Percentiles rank a stretch among this genome's conserved stretches.
Conservation (phyloP, 2,888 invertebrate genomes). For the Oligia fasciuncula region DNA sequence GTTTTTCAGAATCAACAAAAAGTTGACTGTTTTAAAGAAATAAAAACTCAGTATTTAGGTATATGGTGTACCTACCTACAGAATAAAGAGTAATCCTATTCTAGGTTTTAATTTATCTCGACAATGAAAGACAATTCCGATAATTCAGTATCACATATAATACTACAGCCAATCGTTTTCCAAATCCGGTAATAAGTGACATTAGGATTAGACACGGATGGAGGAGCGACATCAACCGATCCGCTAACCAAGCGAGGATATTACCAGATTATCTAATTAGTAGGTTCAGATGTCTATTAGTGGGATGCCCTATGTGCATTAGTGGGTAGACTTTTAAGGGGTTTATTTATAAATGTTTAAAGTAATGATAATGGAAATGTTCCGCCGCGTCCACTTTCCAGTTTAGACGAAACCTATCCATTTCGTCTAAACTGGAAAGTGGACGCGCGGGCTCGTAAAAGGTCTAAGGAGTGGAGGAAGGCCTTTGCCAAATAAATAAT, state of each 20-base stretch:
- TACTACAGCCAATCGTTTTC: background rate
- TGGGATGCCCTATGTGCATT: background rate
- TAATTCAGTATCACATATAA: background rate
- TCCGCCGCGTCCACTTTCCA: too few species aligned
- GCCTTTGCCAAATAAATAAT: too few species aligned
- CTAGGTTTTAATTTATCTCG: background rate
- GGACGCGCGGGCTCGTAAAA: too few species aligned
- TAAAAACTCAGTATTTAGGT: background rate
- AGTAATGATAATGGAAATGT: too few species aligned
- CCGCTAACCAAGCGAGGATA: conserved; percentile 26
- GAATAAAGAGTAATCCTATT: too few species aligned
- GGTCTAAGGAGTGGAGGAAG: too few species aligned
- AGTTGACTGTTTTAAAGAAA: background rate
- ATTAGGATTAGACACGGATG: conserved; percentile 27
- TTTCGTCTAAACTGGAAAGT: too few species aligned
- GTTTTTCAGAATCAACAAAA: background rate
- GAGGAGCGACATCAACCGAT: conserved; percentile 13
- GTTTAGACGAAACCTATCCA: too few species aligned
- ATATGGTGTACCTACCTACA: too few species aligned
- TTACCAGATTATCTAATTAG: conserved; percentile 25
- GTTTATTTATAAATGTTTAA: background rate
- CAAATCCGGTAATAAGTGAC: background rate
- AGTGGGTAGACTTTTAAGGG: too few species aligned
- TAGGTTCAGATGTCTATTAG: conserved; percentile 4
- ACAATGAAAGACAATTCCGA: background rate